Conservation (phyloP, 2,113 vertebrate genomes). For the Microcebus griseorufus region DNA sequence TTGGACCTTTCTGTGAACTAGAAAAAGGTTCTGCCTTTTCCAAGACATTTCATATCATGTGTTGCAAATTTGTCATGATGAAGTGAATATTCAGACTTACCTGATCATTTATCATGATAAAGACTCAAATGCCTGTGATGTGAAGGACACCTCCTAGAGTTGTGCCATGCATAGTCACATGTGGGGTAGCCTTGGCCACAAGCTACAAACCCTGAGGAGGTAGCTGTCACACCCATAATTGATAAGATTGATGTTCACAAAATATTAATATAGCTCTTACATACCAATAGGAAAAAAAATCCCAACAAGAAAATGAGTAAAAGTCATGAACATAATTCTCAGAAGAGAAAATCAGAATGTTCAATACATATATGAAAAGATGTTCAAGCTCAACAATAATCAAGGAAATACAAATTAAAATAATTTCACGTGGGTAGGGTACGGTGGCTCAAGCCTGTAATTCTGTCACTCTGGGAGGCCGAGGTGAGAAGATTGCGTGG, state of each 20-base stretch:
- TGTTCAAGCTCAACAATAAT: not conserved
- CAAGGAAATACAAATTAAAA: not conserved
- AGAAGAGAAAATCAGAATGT: not conserved
- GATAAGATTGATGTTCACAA: not conserved
- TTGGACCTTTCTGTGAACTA: not conserved
- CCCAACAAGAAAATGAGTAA: not conserved
- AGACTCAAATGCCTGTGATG: not conserved
- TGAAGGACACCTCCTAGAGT: not conserved
- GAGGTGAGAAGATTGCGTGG: too few relatives aligned
- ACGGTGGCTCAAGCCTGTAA: too few relatives aligned
- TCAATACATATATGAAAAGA: not conserved
- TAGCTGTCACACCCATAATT: not conserved
- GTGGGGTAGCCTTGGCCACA: not conserved
- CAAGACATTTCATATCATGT: not conserved
- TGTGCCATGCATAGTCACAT: rapidly evolving
- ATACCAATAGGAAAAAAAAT: not conserved
- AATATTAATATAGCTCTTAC: not conserved
- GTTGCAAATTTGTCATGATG: not conserved
- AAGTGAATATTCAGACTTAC: not conserved
- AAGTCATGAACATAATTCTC: not conserved
- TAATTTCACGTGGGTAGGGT: not conserved
- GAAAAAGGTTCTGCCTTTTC: not conserved
- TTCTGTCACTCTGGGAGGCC: too few relatives aligned
- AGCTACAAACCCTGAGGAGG: not conserved
- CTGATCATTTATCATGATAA: not conserved